These are phyloP conservation scores for Sebastes steindachneri DNA, from an alignment of 2,797 vertebrate genomes.

Conservation along the genomic window DNA sequence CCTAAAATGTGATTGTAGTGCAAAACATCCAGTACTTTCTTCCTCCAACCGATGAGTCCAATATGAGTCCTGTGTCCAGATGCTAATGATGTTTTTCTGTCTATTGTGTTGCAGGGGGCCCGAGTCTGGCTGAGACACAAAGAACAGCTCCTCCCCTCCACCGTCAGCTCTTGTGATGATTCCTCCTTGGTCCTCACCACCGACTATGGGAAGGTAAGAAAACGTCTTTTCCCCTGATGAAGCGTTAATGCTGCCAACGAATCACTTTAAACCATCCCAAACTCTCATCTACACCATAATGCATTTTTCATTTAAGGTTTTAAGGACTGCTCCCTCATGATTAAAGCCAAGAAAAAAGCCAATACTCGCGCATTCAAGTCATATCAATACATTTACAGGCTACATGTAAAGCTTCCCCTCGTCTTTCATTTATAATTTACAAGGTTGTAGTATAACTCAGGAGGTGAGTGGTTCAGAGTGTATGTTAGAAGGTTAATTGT, in stretches of 20 bases:
- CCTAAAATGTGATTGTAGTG: neutral
- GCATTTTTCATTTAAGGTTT: neutral
- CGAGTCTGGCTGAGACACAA: constrained; percentile 88
- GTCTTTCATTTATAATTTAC: neutral
- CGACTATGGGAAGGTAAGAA: constrained; percentile 88
- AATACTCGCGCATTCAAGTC: neutral
- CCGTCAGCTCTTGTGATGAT: constrained; percentile 81
- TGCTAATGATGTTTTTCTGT: constrained; percentile 49
- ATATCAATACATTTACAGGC: neutral
- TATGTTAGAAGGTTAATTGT: constrained; percentile 36
- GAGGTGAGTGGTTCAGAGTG: neutral
- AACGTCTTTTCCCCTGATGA: neutral
- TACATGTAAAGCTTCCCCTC: neutral
- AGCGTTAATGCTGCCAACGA: neutral
- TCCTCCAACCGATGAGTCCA: neutral
- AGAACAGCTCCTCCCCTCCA: constrained; percentile 88
- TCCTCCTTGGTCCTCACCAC: constrained; percentile 83
- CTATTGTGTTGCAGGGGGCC: constrained; percentile 84
- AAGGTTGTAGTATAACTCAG: neutral
- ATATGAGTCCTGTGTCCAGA: constrained; percentile 24
- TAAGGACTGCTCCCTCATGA: neutral
- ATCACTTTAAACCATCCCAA: neutral
- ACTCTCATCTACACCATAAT: neutral
- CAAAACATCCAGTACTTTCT: constrained; percentile 9
- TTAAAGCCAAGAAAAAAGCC: neutral